Evolutionary conservation across 2,888 invertebrate species (phyloP).

Genomic region (Caenorhabditis afra): DNA sequence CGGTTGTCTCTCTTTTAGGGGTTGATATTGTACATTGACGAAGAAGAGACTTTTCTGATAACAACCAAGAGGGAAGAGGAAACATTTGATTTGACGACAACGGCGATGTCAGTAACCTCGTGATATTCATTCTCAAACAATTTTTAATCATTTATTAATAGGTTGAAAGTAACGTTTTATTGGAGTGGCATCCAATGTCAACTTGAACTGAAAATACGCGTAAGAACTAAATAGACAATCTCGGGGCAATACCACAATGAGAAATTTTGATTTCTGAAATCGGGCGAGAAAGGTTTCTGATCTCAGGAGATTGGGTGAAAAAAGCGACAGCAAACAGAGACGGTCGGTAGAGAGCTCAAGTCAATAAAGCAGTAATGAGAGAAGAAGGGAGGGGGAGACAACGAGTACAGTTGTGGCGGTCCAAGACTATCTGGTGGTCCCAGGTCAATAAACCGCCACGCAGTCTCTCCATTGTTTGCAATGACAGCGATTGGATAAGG

Average conservation of each 20-base stretch:
- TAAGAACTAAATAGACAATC: constrained; percentile 27
- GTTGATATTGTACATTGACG: constrained; percentile 12
- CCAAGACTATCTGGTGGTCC: background rate
- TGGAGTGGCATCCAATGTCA: no score
- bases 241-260: background rate
- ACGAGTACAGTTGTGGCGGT: background rate
- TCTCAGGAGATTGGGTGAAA: background rate
- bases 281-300: constrained; percentile 9
- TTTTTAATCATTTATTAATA: background rate
- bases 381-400: constrained; percentile 10
- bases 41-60: constrained; percentile 21
- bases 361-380: constrained; percentile 53
- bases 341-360: constrained; percentile 46
- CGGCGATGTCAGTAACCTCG: background rate
- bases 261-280: constrained; percentile 28
- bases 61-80: background rate
- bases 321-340: constrained; percentile 39
- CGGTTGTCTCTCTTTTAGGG: constrained; percentile 12
- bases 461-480: background rate
- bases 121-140: constrained; percentile 6
- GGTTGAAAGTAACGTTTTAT: no score
- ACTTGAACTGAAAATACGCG: constrained; percentile 35
- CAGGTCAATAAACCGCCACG: background rate
- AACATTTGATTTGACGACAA: background rate
- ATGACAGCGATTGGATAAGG: no score